phyloP scores from a whole-genome alignment of 2,797 vertebrate genomes.

The Botia almorhae region DNA sequence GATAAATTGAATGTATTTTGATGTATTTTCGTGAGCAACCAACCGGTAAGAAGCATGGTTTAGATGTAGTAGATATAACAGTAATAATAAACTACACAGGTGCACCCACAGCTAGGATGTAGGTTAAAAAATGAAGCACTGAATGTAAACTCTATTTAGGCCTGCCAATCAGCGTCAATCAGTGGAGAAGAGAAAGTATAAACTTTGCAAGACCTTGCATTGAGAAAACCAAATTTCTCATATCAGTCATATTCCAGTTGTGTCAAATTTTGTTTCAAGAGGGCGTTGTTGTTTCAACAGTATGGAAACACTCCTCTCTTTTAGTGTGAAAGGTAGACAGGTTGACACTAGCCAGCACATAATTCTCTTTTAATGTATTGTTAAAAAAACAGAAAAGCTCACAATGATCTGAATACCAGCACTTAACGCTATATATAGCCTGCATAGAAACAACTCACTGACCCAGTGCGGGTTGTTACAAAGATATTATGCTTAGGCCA shows the following conservation, averaged over 20 bases:
- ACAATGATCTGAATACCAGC: slow-evolving; percentile 62
- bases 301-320: slow-evolving; percentile 51
- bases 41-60: slow-evolving; percentile 11
- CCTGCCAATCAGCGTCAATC: slow-evolving; percentile 40
- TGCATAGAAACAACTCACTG: slow-evolving; percentile 64
- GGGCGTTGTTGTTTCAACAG: slow-evolving; percentile 55
- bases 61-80: neutral
- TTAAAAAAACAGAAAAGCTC: slow-evolving; percentile 53
- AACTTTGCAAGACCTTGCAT: slow-evolving; percentile 45
- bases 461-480: slow-evolving; percentile 31
- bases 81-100: slow-evolving; percentile 13
- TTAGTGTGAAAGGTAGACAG: slow-evolving; percentile 58
- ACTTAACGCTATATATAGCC: slow-evolving; percentile 56
- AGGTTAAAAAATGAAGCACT: slow-evolving; percentile 27
- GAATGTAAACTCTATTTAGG: slow-evolving; percentile 16
- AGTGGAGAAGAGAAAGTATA: slow-evolving; percentile 51
- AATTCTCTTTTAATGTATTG: slow-evolving; percentile 55
- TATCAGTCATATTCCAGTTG: slow-evolving; percentile 45
- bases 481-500: slow-evolving; percentile 30
- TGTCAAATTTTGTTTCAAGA: slow-evolving; percentile 56
- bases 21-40: slow-evolving; percentile 31
- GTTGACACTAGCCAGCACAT: slow-evolving; percentile 66
- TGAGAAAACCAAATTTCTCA: slow-evolving; percentile 53
- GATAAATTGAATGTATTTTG: slow-evolving; percentile 19
- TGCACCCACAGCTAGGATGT: slow-evolving; percentile 36